A percentile compares a stretch with the other conserved stretches of the same genome.
phyloP scores from a whole-genome alignment of 1,140 invertebrate species.

The Arctopsyche grandis region DNA sequence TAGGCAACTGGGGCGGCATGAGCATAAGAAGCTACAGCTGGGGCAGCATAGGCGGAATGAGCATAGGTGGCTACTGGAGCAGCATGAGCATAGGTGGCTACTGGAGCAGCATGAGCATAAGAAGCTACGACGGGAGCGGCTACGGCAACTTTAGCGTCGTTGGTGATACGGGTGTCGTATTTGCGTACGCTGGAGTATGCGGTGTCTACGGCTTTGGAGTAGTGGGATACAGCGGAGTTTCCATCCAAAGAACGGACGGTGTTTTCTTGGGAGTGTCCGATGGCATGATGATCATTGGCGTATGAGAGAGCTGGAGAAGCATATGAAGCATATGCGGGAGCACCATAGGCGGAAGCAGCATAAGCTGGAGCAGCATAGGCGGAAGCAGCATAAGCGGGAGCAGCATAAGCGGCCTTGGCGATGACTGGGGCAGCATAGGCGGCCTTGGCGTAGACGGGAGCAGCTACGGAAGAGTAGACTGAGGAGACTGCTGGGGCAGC shows the following conservation, averaged over 20 bases:
- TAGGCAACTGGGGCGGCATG: conserved; percentile 58
- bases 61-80: conserved; percentile 57
- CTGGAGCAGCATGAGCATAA: conserved; percentile 55
- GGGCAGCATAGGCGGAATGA: conserved; percentile 45
- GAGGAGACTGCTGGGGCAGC: conserved; percentile 54
- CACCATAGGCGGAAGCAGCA: conserved; percentile 35
- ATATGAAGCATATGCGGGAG: conserved; percentile 50
- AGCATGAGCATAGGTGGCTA: conserved; percentile 43
- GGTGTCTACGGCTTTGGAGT: conserved; percentile 69
- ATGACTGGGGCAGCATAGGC: conserved; percentile 31
- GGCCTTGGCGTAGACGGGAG: background rate
- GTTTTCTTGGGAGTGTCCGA: conserved; percentile 26
- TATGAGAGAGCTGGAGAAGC: conserved; percentile 32
- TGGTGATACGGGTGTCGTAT: conserved; percentile 70
- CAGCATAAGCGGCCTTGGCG: conserved; percentile 54
- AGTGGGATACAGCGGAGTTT: conserved; percentile 66
- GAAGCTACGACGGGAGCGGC: conserved; percentile 55
- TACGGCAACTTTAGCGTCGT: conserved; percentile 65
- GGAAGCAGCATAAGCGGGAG: conserved; percentile 34
- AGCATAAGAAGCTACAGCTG: conserved; percentile 56
- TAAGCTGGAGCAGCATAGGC: conserved; percentile 15
- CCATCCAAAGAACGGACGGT: conserved; percentile 59
- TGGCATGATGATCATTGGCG: background rate
- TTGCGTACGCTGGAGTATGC: conserved; percentile 73
- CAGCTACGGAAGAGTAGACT: background rate